Percentiles rank a stretch among this genome's conserved stretches.
Evolutionary conservation across 2,888 invertebrate genomes (phyloP).

Genomic region (Linnaemya vulpina): DNA sequence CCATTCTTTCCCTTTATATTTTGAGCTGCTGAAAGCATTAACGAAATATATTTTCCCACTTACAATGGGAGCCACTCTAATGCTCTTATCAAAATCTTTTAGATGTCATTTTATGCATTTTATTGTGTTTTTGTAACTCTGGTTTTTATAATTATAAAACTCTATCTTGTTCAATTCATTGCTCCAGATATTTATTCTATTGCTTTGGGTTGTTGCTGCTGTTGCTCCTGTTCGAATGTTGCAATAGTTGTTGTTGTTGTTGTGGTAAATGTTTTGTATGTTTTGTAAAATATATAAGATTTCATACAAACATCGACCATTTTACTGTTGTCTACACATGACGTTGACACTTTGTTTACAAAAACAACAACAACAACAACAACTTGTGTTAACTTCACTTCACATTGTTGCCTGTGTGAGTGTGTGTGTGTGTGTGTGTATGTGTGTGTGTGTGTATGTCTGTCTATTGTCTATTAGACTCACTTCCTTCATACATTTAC

Average conservation of each 20-base stretch:
- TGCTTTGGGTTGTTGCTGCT: background rate
- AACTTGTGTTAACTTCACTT: slow-evolving; percentile 32
- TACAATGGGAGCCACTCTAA: background rate
- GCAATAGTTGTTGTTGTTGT: slow-evolving; percentile 31
- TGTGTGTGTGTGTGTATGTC: slow-evolving; percentile 15
- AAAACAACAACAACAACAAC: slow-evolving; percentile 1
- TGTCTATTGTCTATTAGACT: slow-evolving; percentile 28
- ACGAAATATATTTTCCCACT: too few species aligned
- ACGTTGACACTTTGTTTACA: slow-evolving; percentile 60
- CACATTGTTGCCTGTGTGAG: slow-evolving; percentile 38
- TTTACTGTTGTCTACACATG: slow-evolving; percentile 45
- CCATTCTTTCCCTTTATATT: too few species aligned
- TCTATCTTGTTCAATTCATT: slow-evolving; percentile 57
- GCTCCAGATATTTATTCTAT: slow-evolving; percentile 36
- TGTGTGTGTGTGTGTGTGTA: slow-evolving; percentile 10
- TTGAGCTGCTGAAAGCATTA: too few species aligned
- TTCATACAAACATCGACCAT: slow-evolving; percentile 25
- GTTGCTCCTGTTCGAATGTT: slow-evolving; percentile 25
- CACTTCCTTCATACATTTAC: background rate
- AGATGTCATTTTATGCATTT: slow-evolving; percentile 54
- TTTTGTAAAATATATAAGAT: slow-evolving; percentile 12
- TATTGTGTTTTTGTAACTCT: slow-evolving; percentile 24
- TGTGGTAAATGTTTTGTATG: slow-evolving; percentile 38
- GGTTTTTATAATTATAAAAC: slow-evolving; percentile 51
- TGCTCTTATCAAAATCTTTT: slow-evolving; percentile 26